These are phyloP conservation scores for Cichladusa arquata DNA, from an alignment of 2,113 vertebrate genomes.

Conservation along the genomic window DNA sequence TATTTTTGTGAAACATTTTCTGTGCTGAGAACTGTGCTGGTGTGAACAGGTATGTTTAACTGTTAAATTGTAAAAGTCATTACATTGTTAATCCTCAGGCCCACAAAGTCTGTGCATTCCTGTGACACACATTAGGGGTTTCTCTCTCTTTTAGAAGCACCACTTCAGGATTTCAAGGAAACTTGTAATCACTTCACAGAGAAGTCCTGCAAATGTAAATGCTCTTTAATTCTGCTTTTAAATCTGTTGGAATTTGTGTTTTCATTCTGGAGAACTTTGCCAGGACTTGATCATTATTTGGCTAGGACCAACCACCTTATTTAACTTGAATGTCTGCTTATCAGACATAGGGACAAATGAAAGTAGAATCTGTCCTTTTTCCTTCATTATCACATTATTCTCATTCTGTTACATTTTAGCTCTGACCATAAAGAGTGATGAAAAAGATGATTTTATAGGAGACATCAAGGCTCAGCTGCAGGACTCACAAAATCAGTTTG, in stretches of 20 bases:
- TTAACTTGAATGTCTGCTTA: neutral
- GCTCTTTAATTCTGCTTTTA: neutral
- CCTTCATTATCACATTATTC: neutral
- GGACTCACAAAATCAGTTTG: conserved; percentile 73
- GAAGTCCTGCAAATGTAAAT: conserved; percentile 88
- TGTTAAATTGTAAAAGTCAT: neutral
- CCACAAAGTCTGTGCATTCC: neutral
- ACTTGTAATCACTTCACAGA: conserved; percentile 83
- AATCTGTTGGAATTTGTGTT: neutral
- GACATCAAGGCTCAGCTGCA: conserved; percentile 72
- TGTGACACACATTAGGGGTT: neutral
- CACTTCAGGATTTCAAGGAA: conserved; percentile 86
- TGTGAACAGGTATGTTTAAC: neutral
- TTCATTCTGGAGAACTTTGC: neutral
- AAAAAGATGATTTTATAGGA: conserved; percentile 76
- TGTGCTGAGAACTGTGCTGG: neutral
- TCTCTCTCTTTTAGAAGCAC: conserved; percentile 75
- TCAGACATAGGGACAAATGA: neutral
- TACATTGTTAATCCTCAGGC: neutral
- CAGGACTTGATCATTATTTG: neutral
- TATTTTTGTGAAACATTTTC: neutral
- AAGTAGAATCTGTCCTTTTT: neutral
- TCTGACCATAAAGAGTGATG: conserved; percentile 69
- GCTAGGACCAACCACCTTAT: neutral
- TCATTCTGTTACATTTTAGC: conserved; percentile 71